These are phyloP conservation scores for Hycleus cichorii DNA, from an alignment of 1,140 invertebrate species.

Conservation along the genomic window DNA sequence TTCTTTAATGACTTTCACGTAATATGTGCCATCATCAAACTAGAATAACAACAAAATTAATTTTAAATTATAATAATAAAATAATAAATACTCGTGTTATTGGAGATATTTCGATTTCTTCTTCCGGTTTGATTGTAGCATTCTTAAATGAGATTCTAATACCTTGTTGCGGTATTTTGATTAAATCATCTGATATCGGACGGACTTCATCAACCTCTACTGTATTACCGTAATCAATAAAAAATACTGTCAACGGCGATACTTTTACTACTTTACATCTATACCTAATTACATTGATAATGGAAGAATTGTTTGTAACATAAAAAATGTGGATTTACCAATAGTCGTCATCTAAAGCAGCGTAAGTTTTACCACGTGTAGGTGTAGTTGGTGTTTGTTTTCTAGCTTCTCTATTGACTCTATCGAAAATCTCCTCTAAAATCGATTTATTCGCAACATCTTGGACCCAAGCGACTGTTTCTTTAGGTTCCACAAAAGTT, in stretches of 20 bases:
- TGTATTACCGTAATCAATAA: slow-evolving; percentile 14
- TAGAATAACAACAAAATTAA: too few species aligned
- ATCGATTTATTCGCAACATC: not conserved
- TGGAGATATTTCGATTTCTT: not conserved
- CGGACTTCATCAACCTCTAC: slow-evolving; percentile 6
- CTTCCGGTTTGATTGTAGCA: slow-evolving; percentile 1
- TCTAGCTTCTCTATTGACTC: not conserved
- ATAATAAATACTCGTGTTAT: not conserved
- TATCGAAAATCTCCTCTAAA: not conserved
- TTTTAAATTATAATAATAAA: too few species aligned
- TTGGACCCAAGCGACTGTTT: slow-evolving; percentile 2
- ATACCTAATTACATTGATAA: not conserved
- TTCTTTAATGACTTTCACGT: not conserved
- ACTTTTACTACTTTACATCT: not conserved
- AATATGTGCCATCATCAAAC: slow-evolving; percentile 1
- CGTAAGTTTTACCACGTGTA: not conserved
- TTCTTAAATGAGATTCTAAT: not conserved
- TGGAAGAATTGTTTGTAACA: too few species aligned
- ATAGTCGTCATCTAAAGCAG: not conserved
- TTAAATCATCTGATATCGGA: slow-evolving; percentile 9
- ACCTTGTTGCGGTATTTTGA: slow-evolving; percentile 4
- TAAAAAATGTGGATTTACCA: not conserved
- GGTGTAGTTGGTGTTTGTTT: not conserved
- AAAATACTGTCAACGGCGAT: not conserved
- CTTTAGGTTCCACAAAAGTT: not conserved